These are phyloP conservation scores for Himantopus leucocephalus DNA, from an alignment of 2,113 vertebrate species.

Conservation along the genomic window DNA sequence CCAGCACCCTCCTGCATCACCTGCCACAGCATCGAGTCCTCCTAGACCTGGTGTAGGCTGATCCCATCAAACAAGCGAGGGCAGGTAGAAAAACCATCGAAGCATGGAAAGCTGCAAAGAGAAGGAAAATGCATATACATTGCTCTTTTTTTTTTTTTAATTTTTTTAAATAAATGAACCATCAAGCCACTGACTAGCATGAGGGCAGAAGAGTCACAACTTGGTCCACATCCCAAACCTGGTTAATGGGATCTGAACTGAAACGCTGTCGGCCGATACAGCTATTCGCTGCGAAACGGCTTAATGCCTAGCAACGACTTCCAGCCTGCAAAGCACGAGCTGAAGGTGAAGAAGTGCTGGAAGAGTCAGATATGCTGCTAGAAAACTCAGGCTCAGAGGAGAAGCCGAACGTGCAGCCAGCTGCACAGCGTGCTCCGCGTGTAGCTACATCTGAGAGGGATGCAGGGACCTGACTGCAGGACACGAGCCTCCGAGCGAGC, in stretches of 20 bases:
- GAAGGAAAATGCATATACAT: neutral
- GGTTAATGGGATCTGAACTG: neutral
- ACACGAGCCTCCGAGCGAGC: slow-evolving; percentile 9
- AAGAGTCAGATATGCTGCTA: neutral
- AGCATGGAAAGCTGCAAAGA: neutral
- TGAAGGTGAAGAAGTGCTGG: neutral
- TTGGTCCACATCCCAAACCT: neutral
- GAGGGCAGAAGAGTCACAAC: neutral
- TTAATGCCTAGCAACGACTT: neutral
- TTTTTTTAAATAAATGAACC: neutral
- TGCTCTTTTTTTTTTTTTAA: no score
- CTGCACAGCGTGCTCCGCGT: neutral
- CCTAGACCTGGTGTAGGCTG: neutral
- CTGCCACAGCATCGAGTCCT: neutral
- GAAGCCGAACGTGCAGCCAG: neutral
- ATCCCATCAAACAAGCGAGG: neutral
- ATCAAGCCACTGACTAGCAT: neutral
- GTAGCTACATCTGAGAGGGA: neutral
- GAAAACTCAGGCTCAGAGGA: slow-evolving; percentile 20
- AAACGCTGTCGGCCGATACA: neutral
- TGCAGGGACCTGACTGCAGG: neutral
- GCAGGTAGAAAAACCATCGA: neutral
- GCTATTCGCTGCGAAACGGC: neutral
- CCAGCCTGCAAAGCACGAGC: neutral
- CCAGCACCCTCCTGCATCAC: neutral